A percentile compares a stretch with the other conserved stretches of the same genome.
These are phyloP conservation scores for Leucopsar rothschildi DNA, from an alignment of 2,113 vertebrate genomes.

Conservation along the genomic window DNA sequence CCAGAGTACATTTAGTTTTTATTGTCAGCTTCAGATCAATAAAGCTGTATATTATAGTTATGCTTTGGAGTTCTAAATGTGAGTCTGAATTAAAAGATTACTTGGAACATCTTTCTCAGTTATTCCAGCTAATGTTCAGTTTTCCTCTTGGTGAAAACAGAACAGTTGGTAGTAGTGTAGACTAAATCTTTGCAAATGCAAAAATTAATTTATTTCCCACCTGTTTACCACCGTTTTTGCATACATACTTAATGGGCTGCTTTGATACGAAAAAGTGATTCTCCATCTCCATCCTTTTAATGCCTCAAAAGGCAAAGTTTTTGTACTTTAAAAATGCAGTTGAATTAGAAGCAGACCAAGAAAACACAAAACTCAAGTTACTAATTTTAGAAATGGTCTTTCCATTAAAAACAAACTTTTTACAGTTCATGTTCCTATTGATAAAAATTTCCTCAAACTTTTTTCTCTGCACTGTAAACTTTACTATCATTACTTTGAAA, in stretches of 20 bases:
- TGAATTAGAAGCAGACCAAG: not conserved
- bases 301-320: not conserved
- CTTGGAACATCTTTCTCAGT: not conserved
- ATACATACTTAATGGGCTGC: not conserved
- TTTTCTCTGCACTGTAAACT: not conserved
- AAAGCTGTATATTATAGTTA: not conserved
- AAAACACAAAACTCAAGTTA: not conserved
- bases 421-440: not conserved
- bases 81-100: not conserved
- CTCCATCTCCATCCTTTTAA: not conserved
- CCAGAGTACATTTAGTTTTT: not conserved
- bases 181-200: not conserved
- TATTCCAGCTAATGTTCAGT: not conserved
- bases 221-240: not conserved
- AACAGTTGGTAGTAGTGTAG: not conserved
- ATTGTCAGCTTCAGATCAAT: slow-evolving; percentile 5
- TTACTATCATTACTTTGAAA: not conserved
- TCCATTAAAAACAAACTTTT: not conserved
- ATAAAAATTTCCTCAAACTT: not conserved
- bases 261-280: not conserved
- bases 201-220: not conserved
- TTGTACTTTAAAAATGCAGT: not conserved
- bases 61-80: not conserved
- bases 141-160: not conserved
- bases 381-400: not conserved